phyloP scores from a whole-genome alignment of 2,888 invertebrate species.

The Cerceris rybyensis region DNA sequence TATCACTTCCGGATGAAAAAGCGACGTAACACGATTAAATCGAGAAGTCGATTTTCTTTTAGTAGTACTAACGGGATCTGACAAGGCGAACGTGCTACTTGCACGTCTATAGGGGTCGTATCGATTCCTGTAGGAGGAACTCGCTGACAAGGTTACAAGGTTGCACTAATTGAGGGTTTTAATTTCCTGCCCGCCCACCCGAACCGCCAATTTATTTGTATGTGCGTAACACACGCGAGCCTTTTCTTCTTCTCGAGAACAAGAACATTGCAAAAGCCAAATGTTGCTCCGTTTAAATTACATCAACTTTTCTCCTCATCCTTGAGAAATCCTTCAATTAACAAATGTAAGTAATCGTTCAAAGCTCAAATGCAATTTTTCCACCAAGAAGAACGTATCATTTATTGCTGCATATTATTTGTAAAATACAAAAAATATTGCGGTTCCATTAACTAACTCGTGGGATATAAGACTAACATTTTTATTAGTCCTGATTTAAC shows the following conservation, averaged over 20 bases:
- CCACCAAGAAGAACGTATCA: too few relatives aligned
- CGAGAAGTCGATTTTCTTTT: conserved; percentile 46
- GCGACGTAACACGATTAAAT: conserved; percentile 50
- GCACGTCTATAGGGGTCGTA: conserved; percentile 45
- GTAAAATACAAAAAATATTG: too few relatives aligned
- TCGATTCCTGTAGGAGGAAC: conserved; percentile 64
- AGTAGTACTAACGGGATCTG: conserved; percentile 48
- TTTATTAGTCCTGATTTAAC: too few relatives aligned
- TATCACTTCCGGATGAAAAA: conserved; percentile 28
- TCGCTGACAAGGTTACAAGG: conserved; percentile 71
- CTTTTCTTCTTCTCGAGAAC: conserved; percentile 13
- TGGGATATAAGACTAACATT: too few relatives aligned
- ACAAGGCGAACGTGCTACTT: conserved; percentile 47
- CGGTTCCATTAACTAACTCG: too few relatives aligned
- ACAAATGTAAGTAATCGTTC: too few relatives aligned
- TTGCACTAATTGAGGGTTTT: conserved; percentile 70
- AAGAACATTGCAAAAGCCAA: not conserved
- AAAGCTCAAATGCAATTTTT: too few relatives aligned
- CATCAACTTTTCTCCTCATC: too few relatives aligned
- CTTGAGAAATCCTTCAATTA: too few relatives aligned
- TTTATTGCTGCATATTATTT: too few relatives aligned
- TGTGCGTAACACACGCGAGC: conserved; percentile 43
- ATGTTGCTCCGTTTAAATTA: not conserved
- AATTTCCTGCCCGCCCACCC: conserved; percentile 66
- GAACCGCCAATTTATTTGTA: conserved; percentile 53